Evolutionary conservation across 2,888 invertebrate species (phyloP).

Genomic region (Nephrotoma appendiculata): DNA sequence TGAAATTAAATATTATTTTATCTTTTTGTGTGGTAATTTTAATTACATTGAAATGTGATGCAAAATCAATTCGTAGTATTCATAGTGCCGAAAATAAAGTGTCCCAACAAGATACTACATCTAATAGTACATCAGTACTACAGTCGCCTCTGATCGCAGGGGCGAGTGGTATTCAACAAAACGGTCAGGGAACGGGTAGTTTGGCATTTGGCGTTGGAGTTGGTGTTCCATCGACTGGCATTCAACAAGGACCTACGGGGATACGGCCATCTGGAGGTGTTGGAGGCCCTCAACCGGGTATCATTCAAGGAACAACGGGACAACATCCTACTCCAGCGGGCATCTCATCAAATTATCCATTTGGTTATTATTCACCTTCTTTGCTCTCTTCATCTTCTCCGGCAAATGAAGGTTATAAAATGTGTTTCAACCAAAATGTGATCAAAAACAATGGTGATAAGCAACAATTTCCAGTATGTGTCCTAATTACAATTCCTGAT

Average conservation of each 20-base stretch:
- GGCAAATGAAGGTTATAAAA: not conserved
- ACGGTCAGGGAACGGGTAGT: not conserved
- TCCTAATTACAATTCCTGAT: not conserved
- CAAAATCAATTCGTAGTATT: not conserved
- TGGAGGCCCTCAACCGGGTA: not conserved
- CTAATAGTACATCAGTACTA: too few species aligned
- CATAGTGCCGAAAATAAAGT: not conserved
- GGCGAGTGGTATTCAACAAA: not conserved
- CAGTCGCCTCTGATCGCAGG: too few species aligned
- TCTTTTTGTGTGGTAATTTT: not conserved
- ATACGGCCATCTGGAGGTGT: too few species aligned
- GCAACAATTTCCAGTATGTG: not conserved
- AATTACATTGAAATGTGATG: not conserved
- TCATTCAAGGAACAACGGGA: too few species aligned
- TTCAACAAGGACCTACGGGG: too few species aligned
- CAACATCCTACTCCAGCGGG: too few species aligned
- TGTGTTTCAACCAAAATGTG: not conserved
- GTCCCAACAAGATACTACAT: too few species aligned
- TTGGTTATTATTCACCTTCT: too few species aligned
- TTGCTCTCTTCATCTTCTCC: too few species aligned
- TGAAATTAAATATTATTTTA: not conserved
- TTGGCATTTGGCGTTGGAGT: not conserved
- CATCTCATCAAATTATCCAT: too few species aligned
- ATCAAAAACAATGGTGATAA: not conserved
- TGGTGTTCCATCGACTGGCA: not conserved